A percentile compares a stretch with the other conserved stretches of the same genome.
phyloP scores from a whole-genome alignment of 1,140 invertebrate genomes.

The Aethina tumida region DNA sequence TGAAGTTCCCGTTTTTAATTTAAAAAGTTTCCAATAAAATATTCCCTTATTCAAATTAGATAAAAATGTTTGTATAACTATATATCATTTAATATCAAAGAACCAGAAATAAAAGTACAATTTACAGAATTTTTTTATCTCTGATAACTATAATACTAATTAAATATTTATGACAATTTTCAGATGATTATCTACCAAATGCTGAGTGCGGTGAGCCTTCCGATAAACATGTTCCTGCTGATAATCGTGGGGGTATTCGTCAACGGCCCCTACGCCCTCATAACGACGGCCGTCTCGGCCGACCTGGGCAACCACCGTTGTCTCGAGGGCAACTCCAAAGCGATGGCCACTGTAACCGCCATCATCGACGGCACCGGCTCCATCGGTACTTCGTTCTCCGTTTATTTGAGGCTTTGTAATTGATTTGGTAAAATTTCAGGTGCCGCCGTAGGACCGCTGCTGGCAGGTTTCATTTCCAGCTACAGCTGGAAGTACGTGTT shows the following conservation, averaged over 20 bases:
- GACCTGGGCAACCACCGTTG: constrained; percentile 85
- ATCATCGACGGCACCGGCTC: constrained; percentile 96
- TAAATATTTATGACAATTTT: constrained; percentile 20
- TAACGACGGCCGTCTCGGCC: constrained; percentile 92
- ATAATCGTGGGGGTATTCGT: constrained; percentile 73
- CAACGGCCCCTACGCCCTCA: constrained; percentile 91
- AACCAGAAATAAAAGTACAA: no score
- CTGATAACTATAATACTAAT: no score
- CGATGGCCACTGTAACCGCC: constrained; percentile 89
- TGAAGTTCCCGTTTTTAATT: no score
- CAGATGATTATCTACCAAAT: constrained; percentile 73
- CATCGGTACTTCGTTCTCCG: constrained; percentile 49
- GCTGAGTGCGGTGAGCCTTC: constrained; percentile 51
- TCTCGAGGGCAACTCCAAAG: constrained; percentile 75
- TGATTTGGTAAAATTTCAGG: constrained; percentile 45
- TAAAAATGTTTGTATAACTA: no score
- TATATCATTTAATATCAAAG: no score
- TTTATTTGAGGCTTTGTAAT: background rate
- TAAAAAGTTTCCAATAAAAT: no score
- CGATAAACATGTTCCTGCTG: constrained; percentile 59
- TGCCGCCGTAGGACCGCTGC: constrained; percentile 80
- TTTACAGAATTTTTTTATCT: no score
- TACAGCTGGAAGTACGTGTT: constrained; percentile 81
- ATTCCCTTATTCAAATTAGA: no score
- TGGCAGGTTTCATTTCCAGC: constrained; percentile 72